A percentile compares a stretch with the other conserved stretches of the same genome.
Conservation (phyloP, 2,113 vertebrate species). For the Symphodus melops region DNA sequence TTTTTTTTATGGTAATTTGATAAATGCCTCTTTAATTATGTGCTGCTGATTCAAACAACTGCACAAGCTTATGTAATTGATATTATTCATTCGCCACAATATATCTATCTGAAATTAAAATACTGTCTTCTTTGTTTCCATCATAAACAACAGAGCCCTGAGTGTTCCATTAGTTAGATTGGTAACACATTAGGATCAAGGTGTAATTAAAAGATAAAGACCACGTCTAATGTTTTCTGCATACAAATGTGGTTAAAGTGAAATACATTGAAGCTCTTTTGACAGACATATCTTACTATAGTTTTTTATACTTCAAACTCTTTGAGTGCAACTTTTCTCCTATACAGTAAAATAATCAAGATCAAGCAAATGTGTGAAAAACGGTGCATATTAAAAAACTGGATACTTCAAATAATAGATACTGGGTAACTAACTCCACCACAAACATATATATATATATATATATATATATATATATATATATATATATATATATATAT, state of each 20-base stretch:
- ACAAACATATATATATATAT: no score
- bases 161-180: slow-evolving; percentile 1
- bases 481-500: no score
- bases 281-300: neutral
- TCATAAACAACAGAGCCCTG: neutral
- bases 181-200: neutral
- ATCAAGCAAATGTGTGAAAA: no score
- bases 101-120: slow-evolving; percentile 26
- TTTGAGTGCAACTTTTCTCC: no score
- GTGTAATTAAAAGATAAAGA: slow-evolving; percentile 1
- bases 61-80: neutral
- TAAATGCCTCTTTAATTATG: slow-evolving; percentile 14
- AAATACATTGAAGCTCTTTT: neutral
- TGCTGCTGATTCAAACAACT: slow-evolving; percentile 10
- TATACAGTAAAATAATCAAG: no score
- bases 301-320: neutral
- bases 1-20: slow-evolving; percentile 2
- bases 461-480: no score
- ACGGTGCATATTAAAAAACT: no score
- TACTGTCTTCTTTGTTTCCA: slow-evolving; percentile 23
- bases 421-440: neutral
- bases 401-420: no score
- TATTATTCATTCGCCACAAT: neutral
- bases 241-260: neutral
- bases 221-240: neutral